phyloP scores from a whole-genome alignment of 2,797 vertebrate species.

The Sebastes variabilis region DNA sequence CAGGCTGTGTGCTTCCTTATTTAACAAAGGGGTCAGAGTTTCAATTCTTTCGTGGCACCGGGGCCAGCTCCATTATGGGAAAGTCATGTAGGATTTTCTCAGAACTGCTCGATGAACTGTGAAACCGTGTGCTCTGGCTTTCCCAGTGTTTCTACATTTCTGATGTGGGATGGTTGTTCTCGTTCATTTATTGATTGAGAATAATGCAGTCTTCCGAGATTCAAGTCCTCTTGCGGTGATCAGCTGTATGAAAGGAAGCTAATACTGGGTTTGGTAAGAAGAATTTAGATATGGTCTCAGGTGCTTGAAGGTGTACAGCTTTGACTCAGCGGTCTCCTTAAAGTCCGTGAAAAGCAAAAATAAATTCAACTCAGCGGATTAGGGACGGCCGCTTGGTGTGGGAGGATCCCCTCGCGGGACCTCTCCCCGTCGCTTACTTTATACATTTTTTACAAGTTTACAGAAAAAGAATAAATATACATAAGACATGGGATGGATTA shows the following conservation, averaged over 20 bases:
- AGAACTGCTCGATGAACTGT: constrained; percentile 11
- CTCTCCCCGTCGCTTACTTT: too few species aligned
- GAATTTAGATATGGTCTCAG: background rate
- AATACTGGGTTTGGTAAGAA: background rate
- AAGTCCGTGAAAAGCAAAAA: too few species aligned
- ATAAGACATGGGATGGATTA: too few species aligned
- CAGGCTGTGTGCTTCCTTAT: constrained; percentile 15
- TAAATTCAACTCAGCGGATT: too few species aligned
- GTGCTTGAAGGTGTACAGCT: background rate
- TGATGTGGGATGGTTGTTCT: background rate
- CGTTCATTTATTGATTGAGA: background rate
- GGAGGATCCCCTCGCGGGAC: too few species aligned
- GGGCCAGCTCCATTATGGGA: constrained; percentile 1
- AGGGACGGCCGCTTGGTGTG: too few species aligned
- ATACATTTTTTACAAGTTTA: too few species aligned
- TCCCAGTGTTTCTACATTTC: background rate
- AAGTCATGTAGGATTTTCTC: constrained; percentile 23
- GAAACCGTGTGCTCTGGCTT: background rate
- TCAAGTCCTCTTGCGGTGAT: background rate
- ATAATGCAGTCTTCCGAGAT: background rate
- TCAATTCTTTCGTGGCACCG: background rate
- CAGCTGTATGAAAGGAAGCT: background rate
- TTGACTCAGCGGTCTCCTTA: background rate
- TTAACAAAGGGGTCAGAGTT: constrained; percentile 18
- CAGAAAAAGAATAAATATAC: too few species aligned